These are phyloP conservation scores for Mionectes olivaceus DNA, from an alignment of 2,797 vertebrate genomes.

Conservation along the genomic window DNA sequence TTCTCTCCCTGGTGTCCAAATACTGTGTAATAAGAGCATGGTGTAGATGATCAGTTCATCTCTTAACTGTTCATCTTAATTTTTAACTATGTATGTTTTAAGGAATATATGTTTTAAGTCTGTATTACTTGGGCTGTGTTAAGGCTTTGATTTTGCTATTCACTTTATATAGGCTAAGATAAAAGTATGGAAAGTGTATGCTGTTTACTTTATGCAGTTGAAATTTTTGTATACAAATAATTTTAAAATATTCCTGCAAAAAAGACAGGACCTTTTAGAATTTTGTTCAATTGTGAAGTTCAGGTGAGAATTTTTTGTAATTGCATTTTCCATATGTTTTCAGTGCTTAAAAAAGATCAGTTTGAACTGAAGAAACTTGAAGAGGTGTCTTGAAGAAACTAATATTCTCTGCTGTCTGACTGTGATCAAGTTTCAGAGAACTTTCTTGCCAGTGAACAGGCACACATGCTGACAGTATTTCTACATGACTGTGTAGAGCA, in stretches of 20 bases:
- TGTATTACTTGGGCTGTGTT: neutral
- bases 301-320: neutral
- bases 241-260: neutral
- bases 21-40: neutral
- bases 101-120: neutral
- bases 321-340: neutral
- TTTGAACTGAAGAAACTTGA: neutral
- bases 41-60: neutral
- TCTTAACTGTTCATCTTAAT: neutral
- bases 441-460: neutral
- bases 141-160: neutral
- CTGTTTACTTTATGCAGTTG: neutral
- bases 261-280: neutral
- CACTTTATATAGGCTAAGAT: neutral
- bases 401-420: neutral
- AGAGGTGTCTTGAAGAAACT: neutral
- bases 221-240: neutral
- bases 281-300: neutral
- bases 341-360: neutral
- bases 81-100: neutral
- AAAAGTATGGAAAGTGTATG: neutral
- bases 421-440: neutral
- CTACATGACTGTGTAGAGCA: neutral
- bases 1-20: neutral
- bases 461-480: neutral